A percentile compares a stretch with the other conserved stretches of the same genome.
These are phyloP conservation scores for Delichon dasypus DNA, from an alignment of 2,797 vertebrate species.

Conservation along the genomic window DNA sequence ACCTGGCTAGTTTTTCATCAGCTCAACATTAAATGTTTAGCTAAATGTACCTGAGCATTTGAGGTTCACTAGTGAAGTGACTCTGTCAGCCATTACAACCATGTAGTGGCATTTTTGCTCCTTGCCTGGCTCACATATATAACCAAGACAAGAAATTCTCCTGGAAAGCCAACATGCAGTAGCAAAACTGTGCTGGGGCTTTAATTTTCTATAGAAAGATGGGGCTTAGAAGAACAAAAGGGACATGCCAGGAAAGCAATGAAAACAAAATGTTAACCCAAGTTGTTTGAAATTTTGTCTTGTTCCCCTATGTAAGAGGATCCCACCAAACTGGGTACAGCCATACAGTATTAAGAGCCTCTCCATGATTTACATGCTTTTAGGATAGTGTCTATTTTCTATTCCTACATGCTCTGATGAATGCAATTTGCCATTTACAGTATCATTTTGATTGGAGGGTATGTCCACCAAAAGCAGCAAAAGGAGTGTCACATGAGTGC, in stretches of 20 bases:
- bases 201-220: background rate
- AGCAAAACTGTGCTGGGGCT: background rate
- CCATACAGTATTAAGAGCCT: rapidly evolving
- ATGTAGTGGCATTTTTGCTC: background rate
- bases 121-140: background rate
- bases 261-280: background rate
- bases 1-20: background rate
- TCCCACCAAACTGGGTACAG: background rate
- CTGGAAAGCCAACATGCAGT: background rate
- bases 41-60: background rate
- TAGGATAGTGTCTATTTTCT: background rate
- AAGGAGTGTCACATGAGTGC: background rate
- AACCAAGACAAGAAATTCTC: background rate
- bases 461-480: background rate
- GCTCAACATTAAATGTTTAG: background rate
- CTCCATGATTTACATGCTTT: background rate
- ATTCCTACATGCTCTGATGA: background rate
- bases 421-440: rapidly evolving
- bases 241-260: background rate
- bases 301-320: background rate
- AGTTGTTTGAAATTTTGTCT: background rate
- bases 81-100: background rate
- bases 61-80: background rate
- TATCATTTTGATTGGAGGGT: background rate
- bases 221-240: background rate